Base-by-base conservation (phyloP, 2,797 vertebrate species). In the Anabacerthia variegaticeps region DNA sequence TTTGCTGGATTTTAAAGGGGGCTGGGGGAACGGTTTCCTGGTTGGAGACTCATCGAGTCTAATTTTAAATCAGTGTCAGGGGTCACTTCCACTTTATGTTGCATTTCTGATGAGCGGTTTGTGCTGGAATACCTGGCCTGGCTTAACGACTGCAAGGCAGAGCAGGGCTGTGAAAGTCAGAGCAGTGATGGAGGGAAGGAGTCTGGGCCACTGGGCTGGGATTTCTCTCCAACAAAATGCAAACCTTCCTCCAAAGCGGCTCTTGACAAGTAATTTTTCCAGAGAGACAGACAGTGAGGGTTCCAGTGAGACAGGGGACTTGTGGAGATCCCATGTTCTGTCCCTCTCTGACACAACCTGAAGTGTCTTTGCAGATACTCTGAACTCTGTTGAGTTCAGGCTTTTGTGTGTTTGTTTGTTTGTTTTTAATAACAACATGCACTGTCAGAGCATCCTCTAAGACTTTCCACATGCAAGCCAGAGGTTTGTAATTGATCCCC, bases 81-180 rank as follows among this genome's bases (percentile, higher is more conserved):
- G 94, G 93, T 96, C 91, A 92, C 52, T 96, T 97, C 92, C 92
- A 92, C 93, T 95, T 94, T 36, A 36, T 93, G 94, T 94, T 92
- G 94, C 66, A 76, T 91, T 93, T 89, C 88, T 95, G 93, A 95
- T 84, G 92, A 91, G 93, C 0, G 34, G 44, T 85, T 94, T 94
- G 69, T 49, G 34, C 66, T 91, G 86, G 51, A 75, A 65, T 90
- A 84, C 66, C 69, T 88, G 85, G 16, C 49, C 76, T 88, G 73
- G 41, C 36, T 81, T 58, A 92, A 85, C 27, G 54, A 62, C 46
- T 84, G 37, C 41, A 81, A 51, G 52, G 49, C 73, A 61, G 32
- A 88, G 32, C 41, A 54, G 23, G 37, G 71, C 62, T 80, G 5
- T 23, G 44, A 41, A 69, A 59, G 27, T 48, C 37, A 24, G 66